Evolutionary conservation across 64 coral and sea anemone species (phyloP), one percentile per base, ranked within the genome.

Genomic region (Catalaphyllia jardinei): DNA sequence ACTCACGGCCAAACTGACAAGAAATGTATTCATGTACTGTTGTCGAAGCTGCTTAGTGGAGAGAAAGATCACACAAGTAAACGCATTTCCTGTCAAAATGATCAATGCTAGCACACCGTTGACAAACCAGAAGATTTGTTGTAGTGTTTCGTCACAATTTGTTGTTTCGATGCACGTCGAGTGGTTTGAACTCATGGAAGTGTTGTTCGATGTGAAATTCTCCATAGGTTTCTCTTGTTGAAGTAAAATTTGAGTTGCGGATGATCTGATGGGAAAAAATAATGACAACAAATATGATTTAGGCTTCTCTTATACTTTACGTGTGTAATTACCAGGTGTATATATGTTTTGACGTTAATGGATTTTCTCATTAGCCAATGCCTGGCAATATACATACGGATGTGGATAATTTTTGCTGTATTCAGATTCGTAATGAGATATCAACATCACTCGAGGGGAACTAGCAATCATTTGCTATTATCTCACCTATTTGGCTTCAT

Each of bases 1-100:
- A 38, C 69, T 64, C 8, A 85, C 55, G 4, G 89, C 79, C n/a
- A 91, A 71, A 22, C 89, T 91, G 5, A 91, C 33, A 12, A 86
- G 89, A 30, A 91, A 91, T 5, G 24, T 75, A 79, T 91, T 91
- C 89, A 91, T 69, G 65, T n/a, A 25, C 13, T 79, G 76, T 29
- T 79, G 76, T 79, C 76, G 76, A 51, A 79, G 76, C 11, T 28
- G 49, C 49, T 54, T 79, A 7, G 76, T 79, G 22, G 76, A 79
- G 10, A 79, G 76, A 57, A 79, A 79, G 38, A 79, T 52, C 5
- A 51, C 74, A 42, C 74, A 77, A 20, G 74, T 77, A 0, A 77
- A 24, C 35, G 39, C 22, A 11, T 79, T 79, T 79, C 76, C 76
- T 20, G 49, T n/a, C 24, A 79, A 79, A 59, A 79, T 57, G 20